Evolutionary conservation across 2,797 vertebrate species (phyloP), one percentile per base, ranked within the genome.

Genomic region (Gobionotothen gibberifrons): DNA sequence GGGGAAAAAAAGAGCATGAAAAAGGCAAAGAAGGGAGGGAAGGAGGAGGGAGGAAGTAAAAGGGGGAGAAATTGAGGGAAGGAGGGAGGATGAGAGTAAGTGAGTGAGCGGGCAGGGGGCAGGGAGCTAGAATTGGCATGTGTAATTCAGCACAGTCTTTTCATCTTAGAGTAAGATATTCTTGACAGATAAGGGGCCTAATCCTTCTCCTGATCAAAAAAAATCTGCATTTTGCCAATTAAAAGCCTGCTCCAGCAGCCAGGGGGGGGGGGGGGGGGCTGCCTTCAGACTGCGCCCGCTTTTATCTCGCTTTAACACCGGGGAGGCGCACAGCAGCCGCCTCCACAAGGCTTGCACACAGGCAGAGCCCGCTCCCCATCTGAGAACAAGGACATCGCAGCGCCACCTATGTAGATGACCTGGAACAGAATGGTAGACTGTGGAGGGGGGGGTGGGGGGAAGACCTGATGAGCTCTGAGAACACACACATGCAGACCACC

Each of bases 191-290:
- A 99, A 97, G 92, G 93, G 89, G 93, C 96, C 95, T 98, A 97
- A 99, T 98, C 97, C 96, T 93, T 93, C 94, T 95, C 95, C 93
- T 96, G 96, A 99, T 99, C 96, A 97, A 97, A 95, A 96, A 96
- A 95, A 97, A 97, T 98, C 96, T 96, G 95, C 96, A 97, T 98
- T 98, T 97, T 97, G 96, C 97, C 97, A 99, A 98, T 99, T 98
- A 99, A 97, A 96, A 95, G 94, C 94, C 95, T 89, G 93, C 87
- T 95, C 96, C 96, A 96, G 95, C 93, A 97, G 96, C 95, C 93
- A 95, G 94, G 94, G 94, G 93, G 70, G 89, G 22, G 70, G 89
- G 22, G 42, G 36, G 55, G 90, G 91, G 92, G 93, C 89, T 89
- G 94, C 90, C 86, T 90, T 92, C 92, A 95, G 93, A 93, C 95